These are phyloP conservation scores for Lochmaea capreae DNA, from an alignment of 2,888 invertebrate species.

Conservation along the genomic window DNA sequence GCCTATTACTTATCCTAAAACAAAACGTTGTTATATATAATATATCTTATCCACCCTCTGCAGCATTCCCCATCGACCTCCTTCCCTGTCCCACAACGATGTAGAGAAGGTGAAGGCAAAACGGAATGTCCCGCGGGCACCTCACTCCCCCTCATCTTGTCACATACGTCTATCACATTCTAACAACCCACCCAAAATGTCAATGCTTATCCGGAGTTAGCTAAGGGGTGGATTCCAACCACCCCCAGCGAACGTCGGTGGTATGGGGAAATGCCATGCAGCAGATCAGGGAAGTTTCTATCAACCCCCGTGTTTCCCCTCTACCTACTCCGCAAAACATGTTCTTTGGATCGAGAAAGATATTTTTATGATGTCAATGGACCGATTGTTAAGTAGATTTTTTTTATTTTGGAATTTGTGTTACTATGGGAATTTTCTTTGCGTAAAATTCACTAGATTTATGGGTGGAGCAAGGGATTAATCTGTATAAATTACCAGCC, in stretches of 20 bases:
- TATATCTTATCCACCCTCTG: background rate
- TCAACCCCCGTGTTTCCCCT: slow-evolving; percentile 19
- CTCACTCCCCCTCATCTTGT: slow-evolving; percentile 43
- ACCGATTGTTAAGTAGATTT: slow-evolving; percentile 28
- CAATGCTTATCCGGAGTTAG: slow-evolving; percentile 58
- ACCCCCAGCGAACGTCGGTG: slow-evolving; percentile 31
- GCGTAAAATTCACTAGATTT: background rate
- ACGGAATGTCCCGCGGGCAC: slow-evolving; percentile 51
- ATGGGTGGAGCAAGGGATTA: background rate
- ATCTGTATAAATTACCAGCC: background rate
- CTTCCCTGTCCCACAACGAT: slow-evolving; percentile 32
- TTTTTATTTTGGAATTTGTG: slow-evolving; percentile 1
- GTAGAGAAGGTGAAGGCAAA: slow-evolving; percentile 44
- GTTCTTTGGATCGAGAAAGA: slow-evolving; percentile 31
- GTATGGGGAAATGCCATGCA: slow-evolving; percentile 43
- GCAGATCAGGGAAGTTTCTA: slow-evolving; percentile 39
- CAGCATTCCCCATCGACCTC: background rate
- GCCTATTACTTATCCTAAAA: background rate
- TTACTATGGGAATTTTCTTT: background rate
- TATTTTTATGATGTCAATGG: slow-evolving; percentile 34
- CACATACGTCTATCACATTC: slow-evolving; percentile 58
- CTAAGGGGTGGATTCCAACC: slow-evolving; percentile 41
- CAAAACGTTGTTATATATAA: background rate
- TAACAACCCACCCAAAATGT: slow-evolving; percentile 61
- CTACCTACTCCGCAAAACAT: slow-evolving; percentile 23